Evolutionary conservation across 2,888 invertebrate species (phyloP), one percentile per base, ranked within the genome.

Genomic region (Galeruca laticollis): DNA sequence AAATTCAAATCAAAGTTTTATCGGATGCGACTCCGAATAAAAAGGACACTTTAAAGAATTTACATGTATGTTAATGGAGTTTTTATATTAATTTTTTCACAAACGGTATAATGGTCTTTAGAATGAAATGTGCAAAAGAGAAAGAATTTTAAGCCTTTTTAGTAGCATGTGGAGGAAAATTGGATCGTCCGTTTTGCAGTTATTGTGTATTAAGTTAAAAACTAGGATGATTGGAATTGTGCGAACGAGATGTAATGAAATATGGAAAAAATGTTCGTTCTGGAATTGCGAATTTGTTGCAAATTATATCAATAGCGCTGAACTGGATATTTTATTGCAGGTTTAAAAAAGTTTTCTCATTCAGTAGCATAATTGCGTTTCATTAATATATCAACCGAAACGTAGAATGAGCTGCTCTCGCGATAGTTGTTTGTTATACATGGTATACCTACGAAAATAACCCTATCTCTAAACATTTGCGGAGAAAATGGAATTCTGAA

Each of bases 1-100:
- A 65, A 65, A 65, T 65, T 40, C 64, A 65, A 65, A 65, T 65
- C 31, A 40, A 65, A 65, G 57, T 65, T 65, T 65, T 40, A 65
- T 65, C 56, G 57, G 43, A 57, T 57, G 35, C 43, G 43, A 21
- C 43, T 43, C 15, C 56, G 64, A 57, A 65, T 57, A 65, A 65
- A 63, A 65, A 31, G 64, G 57, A 65, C 35, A 57, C 18, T 57
- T 35, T 57, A 57, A 57, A 35, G 56, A 57, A 57, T 57, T 57
- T 57, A 57, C 35, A 57, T 35, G 18, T 57, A 57, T 57, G 56
- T 57, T 57, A 57, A 57, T 57, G 56, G 35, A 35, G 56, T 57
- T 57, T 57, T 57, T 57, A 57, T 57, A 57, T 57, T 57, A 57
- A 35, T 57, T 33, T 57, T 57, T 57, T 18, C 18, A 33, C 31